A percentile compares a stretch with the other conserved stretches of the same genome.
phyloP scores from a whole-genome alignment of 2,888 invertebrate genomes.

The Drosophila mimica region DNA sequence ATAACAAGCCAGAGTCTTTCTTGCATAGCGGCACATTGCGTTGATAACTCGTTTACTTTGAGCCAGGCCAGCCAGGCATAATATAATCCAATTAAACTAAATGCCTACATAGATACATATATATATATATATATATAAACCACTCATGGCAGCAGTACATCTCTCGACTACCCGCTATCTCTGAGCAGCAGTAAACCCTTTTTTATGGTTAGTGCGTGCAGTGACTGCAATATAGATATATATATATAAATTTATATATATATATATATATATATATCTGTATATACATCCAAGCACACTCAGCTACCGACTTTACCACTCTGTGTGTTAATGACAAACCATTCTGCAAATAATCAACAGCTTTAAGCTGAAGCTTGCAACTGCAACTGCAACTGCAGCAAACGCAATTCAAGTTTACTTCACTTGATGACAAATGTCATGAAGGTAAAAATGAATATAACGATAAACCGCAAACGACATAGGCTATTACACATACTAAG shows the following conservation, averaged over 20 bases:
- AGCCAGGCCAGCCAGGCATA: slow-evolving; percentile 63
- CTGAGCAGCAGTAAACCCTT: slow-evolving; percentile 47
- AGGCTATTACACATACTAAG: slow-evolving; percentile 52
- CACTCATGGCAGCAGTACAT: neutral
- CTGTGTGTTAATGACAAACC: slow-evolving; percentile 35
- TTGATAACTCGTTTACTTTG: slow-evolving; percentile 42
- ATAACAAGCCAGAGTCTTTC: slow-evolving; percentile 21
- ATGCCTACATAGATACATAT: neutral
- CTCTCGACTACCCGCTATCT: neutral
- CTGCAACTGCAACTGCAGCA: slow-evolving; percentile 39
- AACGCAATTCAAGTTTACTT: slow-evolving; percentile 69
- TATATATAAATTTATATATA: neutral
- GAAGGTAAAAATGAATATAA: slow-evolving; percentile 43
- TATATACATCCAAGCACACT: neutral
- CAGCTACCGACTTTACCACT: neutral
- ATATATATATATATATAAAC: neutral
- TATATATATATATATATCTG: neutral
- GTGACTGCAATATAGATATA: slow-evolving; percentile 17
- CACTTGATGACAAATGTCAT: slow-evolving; percentile 57
- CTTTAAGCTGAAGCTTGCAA: slow-evolving; percentile 49
- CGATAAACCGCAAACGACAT: slow-evolving; percentile 66
- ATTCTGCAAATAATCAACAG: slow-evolving; percentile 62
- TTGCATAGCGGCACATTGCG: slow-evolving; percentile 24
- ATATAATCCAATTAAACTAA: slow-evolving; percentile 79
- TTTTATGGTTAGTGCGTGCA: slow-evolving; percentile 67